Evolutionary conservation across 2,797 vertebrate species (phyloP).

Genomic region (Hydrophis major): DNA sequence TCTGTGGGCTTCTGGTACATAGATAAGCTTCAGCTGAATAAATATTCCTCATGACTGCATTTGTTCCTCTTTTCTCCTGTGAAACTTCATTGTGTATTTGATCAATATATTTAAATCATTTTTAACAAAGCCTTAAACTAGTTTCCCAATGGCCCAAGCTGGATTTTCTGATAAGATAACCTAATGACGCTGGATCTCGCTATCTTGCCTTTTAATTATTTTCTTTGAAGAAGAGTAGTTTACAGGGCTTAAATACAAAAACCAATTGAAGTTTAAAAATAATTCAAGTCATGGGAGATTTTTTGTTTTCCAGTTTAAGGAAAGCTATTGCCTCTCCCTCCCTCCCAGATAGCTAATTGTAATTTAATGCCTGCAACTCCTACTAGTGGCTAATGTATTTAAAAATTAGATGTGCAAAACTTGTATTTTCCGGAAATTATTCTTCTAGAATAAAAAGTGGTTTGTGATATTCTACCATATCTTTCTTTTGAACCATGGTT

Average conservation of each 20-base stretch:
- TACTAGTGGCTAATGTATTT: not conserved
- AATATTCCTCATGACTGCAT: not conserved
- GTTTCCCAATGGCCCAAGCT: not conserved
- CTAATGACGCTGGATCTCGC: not conserved
- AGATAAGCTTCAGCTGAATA: not conserved
- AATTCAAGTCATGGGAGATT: not conserved
- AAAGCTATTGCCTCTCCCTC: not conserved
- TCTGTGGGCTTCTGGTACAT: not conserved
- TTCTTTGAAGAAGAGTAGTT: not conserved
- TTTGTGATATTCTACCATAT: not conserved
- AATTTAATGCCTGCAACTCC: not conserved
- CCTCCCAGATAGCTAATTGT: not conserved
- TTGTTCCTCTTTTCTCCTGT: not conserved
- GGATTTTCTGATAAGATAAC: not conserved
- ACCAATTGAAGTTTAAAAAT: not conserved
- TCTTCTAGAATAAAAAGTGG: not conserved
- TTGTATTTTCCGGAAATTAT: not conserved
- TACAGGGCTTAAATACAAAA: not conserved
- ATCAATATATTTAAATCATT: not conserved
- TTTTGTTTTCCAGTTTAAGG: not conserved
- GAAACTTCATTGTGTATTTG: not conserved
- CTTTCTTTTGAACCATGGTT: not conserved
- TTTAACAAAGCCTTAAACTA: not conserved
- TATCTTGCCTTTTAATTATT: not conserved
- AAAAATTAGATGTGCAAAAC: not conserved